These are phyloP conservation scores for Abramis brama DNA, from an alignment of 2,113 vertebrate genomes.

Conservation along the genomic window DNA sequence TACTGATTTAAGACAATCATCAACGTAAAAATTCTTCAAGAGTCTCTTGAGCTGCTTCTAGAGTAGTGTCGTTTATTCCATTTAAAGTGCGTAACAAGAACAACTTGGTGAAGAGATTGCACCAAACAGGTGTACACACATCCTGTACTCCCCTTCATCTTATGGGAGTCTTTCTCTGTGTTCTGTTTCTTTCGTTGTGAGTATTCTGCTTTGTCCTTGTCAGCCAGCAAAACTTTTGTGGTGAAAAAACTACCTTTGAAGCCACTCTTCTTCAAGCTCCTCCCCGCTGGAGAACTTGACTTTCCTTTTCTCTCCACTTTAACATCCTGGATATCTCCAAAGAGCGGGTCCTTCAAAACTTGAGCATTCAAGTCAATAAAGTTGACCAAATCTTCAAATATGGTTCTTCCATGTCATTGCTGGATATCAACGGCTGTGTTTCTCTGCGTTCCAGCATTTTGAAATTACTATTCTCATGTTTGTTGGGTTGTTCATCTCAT, in stretches of 20 bases:
- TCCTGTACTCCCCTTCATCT: not conserved
- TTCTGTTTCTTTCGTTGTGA: not conserved
- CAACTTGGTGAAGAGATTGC: constrained; percentile 17
- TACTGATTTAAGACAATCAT: constrained; percentile 46
- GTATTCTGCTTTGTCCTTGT: not conserved
- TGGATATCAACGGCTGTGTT: not conserved
- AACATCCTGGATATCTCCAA: constrained; percentile 15
- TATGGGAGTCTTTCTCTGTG: not conserved
- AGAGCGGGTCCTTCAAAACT: constrained; percentile 16
- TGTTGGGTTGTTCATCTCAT: not conserved
- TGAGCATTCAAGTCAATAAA: constrained; percentile 27
- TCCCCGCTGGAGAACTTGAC: not conserved
- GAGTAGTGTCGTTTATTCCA: not conserved
- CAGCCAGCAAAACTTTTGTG: not conserved
- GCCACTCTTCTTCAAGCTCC: not conserved
- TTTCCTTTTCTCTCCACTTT: not conserved
- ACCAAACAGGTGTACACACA: constrained; percentile 36
- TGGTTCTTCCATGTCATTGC: not conserved
- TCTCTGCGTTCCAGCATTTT: not conserved
- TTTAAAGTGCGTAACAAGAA: constrained; percentile 6
- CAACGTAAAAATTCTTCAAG: constrained; percentile 39
- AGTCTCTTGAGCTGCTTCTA: constrained; percentile 1
- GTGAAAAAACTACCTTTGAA: not conserved
- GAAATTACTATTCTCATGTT: not conserved
- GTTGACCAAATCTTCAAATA: not conserved